Base-by-base conservation (phyloP, 2,797 vertebrate genomes). In the Tolypeutes matacus region DNA sequence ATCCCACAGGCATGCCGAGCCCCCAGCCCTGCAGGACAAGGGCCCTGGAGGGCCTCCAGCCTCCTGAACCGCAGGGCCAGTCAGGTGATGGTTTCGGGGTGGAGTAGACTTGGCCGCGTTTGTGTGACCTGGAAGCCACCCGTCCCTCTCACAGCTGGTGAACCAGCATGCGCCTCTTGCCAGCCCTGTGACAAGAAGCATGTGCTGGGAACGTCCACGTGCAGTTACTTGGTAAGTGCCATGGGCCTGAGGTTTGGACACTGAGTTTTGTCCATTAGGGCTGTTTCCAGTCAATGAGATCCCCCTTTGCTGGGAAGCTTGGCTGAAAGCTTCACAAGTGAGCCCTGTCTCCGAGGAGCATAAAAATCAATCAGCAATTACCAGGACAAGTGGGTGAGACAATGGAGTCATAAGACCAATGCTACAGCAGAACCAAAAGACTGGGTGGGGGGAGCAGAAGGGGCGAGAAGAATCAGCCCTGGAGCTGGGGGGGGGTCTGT, bases 331-430 rank as follows among this genome's bases (percentile, higher is more conserved):
- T 78, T 34, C 11, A 31, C 18, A 36, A 64, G 39, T 5, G 21
- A 77, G 51, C 46, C 78, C 2, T 12, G 23, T 23, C 70, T 18
- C 29, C 0, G 0, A 56, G 51, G 60, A 17, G 46, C 65, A 46
- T 11, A 10, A 20, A 25, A 11, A 67, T 31, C 34, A 84, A 39
- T 2, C 18, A 60, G 3, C 1, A 20, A 15, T 27, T 18, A 36
- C 4, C 29, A 60, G 91, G 64, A 21, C n/a, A 51, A 5, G 2
- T 3, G n/a, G 60, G 14, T 18, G 62, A 36, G 25, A 36, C 0
- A 0, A n/a, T 34, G 2, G 60, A 25, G 49, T 1, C 12, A 2
- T 11, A 1, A 12, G 76, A 65, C n/a, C 14, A 6, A 11, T 0
- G 7, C 27, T 18, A 42, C 31, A 31, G 21, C 49, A 69, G 51